Conservation (phyloP, 2,888 invertebrate species). For the Machimus atricapillus region DNA sequence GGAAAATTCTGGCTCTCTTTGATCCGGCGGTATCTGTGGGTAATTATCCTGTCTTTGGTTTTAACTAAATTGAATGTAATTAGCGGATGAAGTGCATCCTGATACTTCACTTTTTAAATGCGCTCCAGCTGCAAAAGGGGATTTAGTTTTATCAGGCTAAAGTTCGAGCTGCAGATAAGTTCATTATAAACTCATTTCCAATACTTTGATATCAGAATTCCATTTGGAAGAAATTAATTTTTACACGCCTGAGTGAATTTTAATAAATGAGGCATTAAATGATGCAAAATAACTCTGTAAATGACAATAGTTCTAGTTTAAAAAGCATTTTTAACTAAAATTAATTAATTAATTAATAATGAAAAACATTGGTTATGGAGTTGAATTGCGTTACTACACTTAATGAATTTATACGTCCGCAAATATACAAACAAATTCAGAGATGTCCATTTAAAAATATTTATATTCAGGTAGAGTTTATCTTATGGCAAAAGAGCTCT, state of each 20-base stretch:
- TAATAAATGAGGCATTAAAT: too few species aligned
- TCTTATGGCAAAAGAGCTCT: background rate
- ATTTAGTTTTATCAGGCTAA: background rate
- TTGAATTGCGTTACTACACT: too few species aligned
- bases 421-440: background rate
- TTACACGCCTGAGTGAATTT: background rate
- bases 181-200: background rate
- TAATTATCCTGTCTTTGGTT: background rate
- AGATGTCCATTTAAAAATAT: too few species aligned
- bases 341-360: too few species aligned
- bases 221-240: background rate
- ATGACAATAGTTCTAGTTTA: too few species aligned
- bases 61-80: background rate
- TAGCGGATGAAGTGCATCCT: background rate
- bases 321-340: too few species aligned
- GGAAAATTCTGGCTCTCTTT: constrained; percentile 12
- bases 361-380: too few species aligned
- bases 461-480: background rate
- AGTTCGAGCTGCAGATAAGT: background rate
- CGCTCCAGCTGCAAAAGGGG: background rate
- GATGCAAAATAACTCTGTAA: too few species aligned
- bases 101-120: background rate
- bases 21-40: background rate
- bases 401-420: too few species aligned
- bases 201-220: background rate